These are phyloP conservation scores for Nephrotoma guestfalica DNA, from an alignment of 2,888 invertebrate genomes.

Conservation along the genomic window DNA sequence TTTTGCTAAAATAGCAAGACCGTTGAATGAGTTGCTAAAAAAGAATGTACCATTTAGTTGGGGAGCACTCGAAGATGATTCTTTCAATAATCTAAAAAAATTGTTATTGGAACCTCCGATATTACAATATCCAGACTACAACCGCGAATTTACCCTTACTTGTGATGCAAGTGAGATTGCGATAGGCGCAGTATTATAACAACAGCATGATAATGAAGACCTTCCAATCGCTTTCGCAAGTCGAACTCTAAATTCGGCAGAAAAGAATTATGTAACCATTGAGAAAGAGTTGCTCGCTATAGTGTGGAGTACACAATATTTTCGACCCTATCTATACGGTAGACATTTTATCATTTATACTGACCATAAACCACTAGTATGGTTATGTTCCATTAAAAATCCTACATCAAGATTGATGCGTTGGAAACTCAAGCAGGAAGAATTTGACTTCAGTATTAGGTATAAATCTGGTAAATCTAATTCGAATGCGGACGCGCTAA, in stretches of 20 bases:
- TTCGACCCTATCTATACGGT: neutral
- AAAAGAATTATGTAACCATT: neutral
- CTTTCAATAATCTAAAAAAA: neutral
- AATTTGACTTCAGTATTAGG: neutral
- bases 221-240: neutral
- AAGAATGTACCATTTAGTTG: conserved; percentile 13
- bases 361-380: neutral
- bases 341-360: neutral
- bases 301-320: neutral
- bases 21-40: conserved; percentile 14
- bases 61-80: conserved; percentile 5
- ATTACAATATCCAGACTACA: neutral
- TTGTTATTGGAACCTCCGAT: neutral
- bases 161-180: neutral
- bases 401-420: neutral
- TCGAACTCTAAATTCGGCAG: neutral
- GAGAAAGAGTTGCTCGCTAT: neutral
- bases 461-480: neutral
- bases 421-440: neutral
- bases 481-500: neutral
- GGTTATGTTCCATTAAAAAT: neutral
- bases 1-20: conserved; percentile 15
- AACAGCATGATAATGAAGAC: neutral
- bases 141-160: neutral
- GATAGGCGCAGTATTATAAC: neutral